These are phyloP conservation scores for Nycticorax nycticorax DNA, from an alignment of 2,113 vertebrate species.

Conservation along the genomic window DNA sequence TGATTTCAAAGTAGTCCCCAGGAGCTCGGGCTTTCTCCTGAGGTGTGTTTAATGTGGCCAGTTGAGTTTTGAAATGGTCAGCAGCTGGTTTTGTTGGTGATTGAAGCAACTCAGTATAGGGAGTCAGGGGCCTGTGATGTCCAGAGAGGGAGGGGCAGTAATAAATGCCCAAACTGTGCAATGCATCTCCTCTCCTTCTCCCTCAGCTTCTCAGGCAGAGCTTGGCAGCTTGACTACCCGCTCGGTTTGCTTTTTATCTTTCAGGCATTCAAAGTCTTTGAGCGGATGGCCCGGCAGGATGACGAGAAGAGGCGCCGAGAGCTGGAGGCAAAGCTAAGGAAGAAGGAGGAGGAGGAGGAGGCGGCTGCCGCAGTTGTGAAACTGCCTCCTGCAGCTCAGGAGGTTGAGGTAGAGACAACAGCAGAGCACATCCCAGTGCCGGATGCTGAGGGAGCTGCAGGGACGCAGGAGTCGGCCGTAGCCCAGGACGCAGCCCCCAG, in stretches of 20 bases:
- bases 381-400: constrained; percentile 64
- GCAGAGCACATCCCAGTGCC: background rate
- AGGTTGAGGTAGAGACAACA: constrained; percentile 72
- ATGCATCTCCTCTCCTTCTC: background rate
- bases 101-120: rapidly evolving
- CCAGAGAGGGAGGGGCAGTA: background rate
- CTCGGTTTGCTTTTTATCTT: background rate
- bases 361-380: background rate
- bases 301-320: constrained; percentile 76
- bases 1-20: background rate
- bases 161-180: rapidly evolving
- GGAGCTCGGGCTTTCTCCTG: background rate
- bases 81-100: rapidly evolving
- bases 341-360: constrained; percentile 67
- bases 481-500: background rate
- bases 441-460: background rate
- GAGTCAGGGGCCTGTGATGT: rapidly evolving
- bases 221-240: background rate
- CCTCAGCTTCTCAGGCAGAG: background rate
- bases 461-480: background rate
- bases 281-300: constrained; percentile 82
- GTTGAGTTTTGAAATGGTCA: background rate
- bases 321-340: constrained; percentile 70
- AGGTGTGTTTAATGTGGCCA: rapidly evolving
- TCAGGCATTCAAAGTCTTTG: constrained; percentile 83